Conservation (phyloP, 2,888 invertebrate species). For the Tiliacea aurago region DNA sequence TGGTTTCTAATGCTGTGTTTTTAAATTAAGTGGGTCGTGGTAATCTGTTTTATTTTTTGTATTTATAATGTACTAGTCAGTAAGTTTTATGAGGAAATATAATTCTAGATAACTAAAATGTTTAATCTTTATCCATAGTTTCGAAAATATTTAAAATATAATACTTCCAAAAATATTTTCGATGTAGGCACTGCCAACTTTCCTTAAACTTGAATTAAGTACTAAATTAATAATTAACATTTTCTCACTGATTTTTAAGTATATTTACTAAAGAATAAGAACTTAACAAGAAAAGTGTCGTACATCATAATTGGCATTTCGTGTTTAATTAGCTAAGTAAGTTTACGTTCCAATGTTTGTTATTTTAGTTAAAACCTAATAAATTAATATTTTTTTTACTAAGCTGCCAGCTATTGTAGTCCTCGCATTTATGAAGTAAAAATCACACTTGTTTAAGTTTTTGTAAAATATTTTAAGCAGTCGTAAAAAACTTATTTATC, state of each 20-base stretch:
- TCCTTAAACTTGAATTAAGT: constrained; percentile 33
- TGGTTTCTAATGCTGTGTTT: constrained; percentile 68
- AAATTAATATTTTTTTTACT: constrained; percentile 71
- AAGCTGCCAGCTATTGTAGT: constrained; percentile 85
- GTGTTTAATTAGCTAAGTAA: constrained; percentile 76
- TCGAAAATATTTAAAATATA: constrained; percentile 56
- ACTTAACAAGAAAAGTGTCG: constrained; percentile 77
- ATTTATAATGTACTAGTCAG: constrained; percentile 86
- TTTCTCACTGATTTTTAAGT: constrained; percentile 74
- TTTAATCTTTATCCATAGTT: constrained; percentile 63
- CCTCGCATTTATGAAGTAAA: constrained; percentile 84
- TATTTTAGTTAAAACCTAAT: constrained; percentile 70
- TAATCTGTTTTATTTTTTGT: constrained; percentile 69
- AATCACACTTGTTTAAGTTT: constrained; percentile 68
- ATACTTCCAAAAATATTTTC: constrained; percentile 34
- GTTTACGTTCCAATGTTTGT: constrained; percentile 79
- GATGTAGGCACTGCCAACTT: constrained; percentile 55
- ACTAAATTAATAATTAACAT: constrained; percentile 58
- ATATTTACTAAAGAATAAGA: constrained; percentile 73
- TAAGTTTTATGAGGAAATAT: constrained; percentile 77
- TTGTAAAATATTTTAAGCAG: constrained; percentile 67
- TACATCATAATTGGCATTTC: constrained; percentile 88
- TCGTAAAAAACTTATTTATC: constrained; percentile 38
- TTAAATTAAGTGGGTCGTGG: constrained; percentile 59
- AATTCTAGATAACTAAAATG: constrained; percentile 59